Evolutionary conservation across 2,888 invertebrate genomes (phyloP), one percentile per base, ranked within the genome.

Genomic region (Sinhomidia bicolor): DNA sequence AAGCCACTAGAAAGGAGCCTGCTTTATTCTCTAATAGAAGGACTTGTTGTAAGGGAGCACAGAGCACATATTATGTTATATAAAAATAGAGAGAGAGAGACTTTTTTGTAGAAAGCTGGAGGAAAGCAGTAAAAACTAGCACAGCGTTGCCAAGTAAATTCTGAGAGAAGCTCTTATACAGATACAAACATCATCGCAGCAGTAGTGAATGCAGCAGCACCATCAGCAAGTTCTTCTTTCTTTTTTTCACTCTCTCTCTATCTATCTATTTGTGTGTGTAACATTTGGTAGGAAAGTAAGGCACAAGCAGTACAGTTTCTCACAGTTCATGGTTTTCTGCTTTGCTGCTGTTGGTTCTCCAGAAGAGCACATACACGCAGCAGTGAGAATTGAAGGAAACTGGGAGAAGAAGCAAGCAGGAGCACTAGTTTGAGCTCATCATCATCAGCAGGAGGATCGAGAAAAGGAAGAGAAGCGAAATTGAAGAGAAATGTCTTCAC

Each of bases 401-500:
- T 60, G 85, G 12, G 51, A 79, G 54, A 85, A 57, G 78, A 41
- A 87, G 89, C 44, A 74, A 86, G 54, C 57, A 87, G 62, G 44
- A 87, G 51, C 29, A 54, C 47, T 29, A 54, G 54, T 32, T 65
- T 60, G 20, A 85, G 78, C 85, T 85, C 85, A 85, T 85, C 85
- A 65, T 78, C 78, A 80, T 78, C 85, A 85, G 57, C 78, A 78
- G 60, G 20, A 80, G 79, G 74, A 84, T 44, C 54, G 60, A 62
- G 85, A 62, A 85, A 78, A 32, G 51, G 83, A 83, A 23, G 85
- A 62, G 78, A 74, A 78, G 62, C 60, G 65, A 65, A 65, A 78
- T 85, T 78, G 78, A 65, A 78, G 85, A 78, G 78, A 85, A 85
- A 85, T 85, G 85, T 85, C 85, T 85, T 85, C 85, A 85, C 85